A percentile compares a stretch with the other conserved stretches of the same genome.
Evolutionary conservation across 2,797 vertebrate species (phyloP).

Genomic region (Coccyzus lansbergi): DNA sequence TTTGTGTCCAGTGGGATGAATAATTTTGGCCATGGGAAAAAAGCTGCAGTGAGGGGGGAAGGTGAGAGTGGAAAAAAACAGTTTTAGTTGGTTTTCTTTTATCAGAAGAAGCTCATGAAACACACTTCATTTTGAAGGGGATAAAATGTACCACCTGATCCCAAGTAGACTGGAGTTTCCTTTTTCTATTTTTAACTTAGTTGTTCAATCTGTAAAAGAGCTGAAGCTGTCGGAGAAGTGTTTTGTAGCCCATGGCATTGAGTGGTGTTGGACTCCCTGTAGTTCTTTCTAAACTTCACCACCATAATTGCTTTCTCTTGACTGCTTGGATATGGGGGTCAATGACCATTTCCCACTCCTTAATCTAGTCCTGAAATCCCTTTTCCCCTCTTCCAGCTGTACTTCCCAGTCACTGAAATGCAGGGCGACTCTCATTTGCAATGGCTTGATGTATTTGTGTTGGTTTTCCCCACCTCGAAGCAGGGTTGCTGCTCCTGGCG

Average conservation of each 20-base stretch:
- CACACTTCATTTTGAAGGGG: background rate
- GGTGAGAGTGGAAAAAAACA: background rate
- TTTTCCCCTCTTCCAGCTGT: background rate
- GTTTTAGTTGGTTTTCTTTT: background rate
- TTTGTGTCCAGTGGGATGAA: background rate
- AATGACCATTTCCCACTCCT: background rate
- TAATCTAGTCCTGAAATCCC: background rate
- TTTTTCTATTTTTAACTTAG: background rate
- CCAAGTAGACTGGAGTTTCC: background rate
- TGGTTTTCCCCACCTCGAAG: background rate
- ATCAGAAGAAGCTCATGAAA: background rate
- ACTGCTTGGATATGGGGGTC: background rate
- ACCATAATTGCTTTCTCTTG: background rate
- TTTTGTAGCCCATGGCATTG: background rate
- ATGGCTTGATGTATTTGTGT: background rate
- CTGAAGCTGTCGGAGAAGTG: background rate
- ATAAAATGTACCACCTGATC: background rate
- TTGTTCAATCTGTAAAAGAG: background rate
- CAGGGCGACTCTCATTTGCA: background rate
- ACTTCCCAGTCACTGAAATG: background rate
- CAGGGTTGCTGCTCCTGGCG: background rate
- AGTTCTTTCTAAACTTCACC: background rate
- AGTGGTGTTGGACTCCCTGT: accelerated
- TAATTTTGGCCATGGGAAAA: background rate
- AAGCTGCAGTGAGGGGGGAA: background rate